These are phyloP conservation scores for Eristalis tenax DNA, from an alignment of 2,888 invertebrate species.

Conservation along the genomic window DNA sequence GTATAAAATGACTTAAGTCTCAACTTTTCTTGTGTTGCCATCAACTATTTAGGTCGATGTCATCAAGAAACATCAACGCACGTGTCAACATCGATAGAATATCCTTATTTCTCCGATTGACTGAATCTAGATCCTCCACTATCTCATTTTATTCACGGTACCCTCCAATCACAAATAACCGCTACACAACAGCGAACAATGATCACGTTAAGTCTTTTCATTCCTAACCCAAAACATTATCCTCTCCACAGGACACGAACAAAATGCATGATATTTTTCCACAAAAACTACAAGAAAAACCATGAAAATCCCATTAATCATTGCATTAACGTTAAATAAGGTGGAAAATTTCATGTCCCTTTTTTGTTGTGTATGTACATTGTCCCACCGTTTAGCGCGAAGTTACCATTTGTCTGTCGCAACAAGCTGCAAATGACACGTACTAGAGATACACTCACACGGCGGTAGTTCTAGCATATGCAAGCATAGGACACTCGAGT, in stretches of 20 bases:
- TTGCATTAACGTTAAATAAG: conserved; percentile 78
- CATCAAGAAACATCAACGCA: too few relatives aligned
- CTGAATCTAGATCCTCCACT: too few relatives aligned
- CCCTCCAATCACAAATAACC: too few relatives aligned
- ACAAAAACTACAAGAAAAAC: conserved; percentile 52
- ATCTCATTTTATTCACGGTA: too few relatives aligned
- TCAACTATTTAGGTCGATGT: too few relatives aligned
- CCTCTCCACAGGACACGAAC: conserved; percentile 26
- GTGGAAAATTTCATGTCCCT: conserved; percentile 78
- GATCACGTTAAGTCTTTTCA: too few relatives aligned
- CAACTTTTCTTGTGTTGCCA: too few relatives aligned
- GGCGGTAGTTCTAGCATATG: background rate
- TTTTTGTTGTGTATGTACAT: conserved; percentile 7
- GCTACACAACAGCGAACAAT: too few relatives aligned
- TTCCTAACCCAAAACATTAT: conserved; percentile 37
- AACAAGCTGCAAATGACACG: conserved; percentile 71
- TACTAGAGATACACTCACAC: conserved; percentile 35
- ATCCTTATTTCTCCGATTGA: too few relatives aligned
- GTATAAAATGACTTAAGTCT: too few relatives aligned
- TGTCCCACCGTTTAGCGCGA: conserved; percentile 56
- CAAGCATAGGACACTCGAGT: background rate
- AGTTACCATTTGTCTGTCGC: conserved; percentile 26
- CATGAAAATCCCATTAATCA: conserved; percentile 78
- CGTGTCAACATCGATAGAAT: too few relatives aligned
- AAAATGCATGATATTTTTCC: background rate